These are phyloP conservation scores for Hecatera dysodea DNA, from an alignment of 2,888 invertebrate species.

Conservation along the genomic window DNA sequence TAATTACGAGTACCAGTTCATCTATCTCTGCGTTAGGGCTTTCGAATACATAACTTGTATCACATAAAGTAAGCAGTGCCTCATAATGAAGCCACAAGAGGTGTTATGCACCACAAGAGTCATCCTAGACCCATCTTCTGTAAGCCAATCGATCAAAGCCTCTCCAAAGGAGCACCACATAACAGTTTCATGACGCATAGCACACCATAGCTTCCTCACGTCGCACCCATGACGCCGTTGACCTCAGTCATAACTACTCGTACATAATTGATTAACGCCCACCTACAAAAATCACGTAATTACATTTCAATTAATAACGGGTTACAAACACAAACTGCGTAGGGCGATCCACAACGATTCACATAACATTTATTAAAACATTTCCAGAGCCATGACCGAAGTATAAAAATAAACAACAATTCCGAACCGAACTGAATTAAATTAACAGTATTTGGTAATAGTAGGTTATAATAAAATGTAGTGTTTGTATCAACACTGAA, in stretches of 20 bases:
- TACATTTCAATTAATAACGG: conserved; percentile 27
- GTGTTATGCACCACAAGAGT: background rate
- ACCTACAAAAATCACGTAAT: conserved; percentile 16
- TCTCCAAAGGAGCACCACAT: background rate
- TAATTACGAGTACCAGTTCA: background rate
- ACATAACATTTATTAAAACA: conserved; percentile 21
- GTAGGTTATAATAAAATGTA: conserved; percentile 9
- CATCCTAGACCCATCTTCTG: background rate
- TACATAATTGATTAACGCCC: background rate
- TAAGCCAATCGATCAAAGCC: background rate
- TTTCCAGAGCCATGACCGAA: conserved; percentile 10
- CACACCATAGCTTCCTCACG: background rate
- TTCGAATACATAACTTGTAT: background rate
- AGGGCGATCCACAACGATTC: conserved; percentile 9
- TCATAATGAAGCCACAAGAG: background rate
- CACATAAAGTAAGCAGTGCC: too few relatives aligned
- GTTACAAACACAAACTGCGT: conserved; percentile 22
- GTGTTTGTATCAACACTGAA: conserved; percentile 22
- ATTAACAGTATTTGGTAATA: conserved; percentile 32
- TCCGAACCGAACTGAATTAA: conserved; percentile 3
- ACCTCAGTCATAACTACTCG: conserved; percentile 11
- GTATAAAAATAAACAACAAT: conserved; percentile 36
- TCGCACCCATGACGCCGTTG: conserved; percentile 16
- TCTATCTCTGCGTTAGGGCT: too few relatives aligned
- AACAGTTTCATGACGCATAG: conserved; percentile 11